phyloP scores from a whole-genome alignment of 2,888 invertebrate species.

The Anticlea derivata region DNA sequence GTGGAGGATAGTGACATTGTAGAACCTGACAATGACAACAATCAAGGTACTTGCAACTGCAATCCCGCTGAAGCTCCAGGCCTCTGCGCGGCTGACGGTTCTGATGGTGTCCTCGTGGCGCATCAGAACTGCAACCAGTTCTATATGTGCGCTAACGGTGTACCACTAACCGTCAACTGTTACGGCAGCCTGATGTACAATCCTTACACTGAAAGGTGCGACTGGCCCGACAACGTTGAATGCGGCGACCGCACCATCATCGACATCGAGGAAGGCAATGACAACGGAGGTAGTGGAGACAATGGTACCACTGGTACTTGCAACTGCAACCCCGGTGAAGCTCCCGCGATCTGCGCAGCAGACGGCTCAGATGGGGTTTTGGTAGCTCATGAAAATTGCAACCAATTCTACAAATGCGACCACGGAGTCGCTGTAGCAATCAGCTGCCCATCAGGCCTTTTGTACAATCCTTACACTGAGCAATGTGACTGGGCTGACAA shows the following conservation, averaged over 20 bases:
- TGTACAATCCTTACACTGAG: slow-evolving; percentile 34
- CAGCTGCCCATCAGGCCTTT: slow-evolving; percentile 17
- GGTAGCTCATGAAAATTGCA: slow-evolving; percentile 47
- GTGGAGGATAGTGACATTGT: neutral
- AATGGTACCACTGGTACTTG: slow-evolving; percentile 9
- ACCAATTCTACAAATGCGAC: slow-evolving; percentile 44
- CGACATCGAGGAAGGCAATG: slow-evolving; percentile 4
- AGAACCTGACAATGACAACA: slow-evolving; percentile 5
- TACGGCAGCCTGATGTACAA: slow-evolving; percentile 25
- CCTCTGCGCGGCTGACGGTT: slow-evolving; percentile 39
- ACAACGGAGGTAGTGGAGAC: slow-evolving; percentile 1
- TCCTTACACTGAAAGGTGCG: slow-evolving; percentile 36
- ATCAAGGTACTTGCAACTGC: slow-evolving; percentile 7
- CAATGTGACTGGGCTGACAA: slow-evolving; percentile 43
- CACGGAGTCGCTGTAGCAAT: slow-evolving; percentile 31
- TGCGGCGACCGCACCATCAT: slow-evolving; percentile 29
- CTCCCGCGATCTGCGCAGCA: slow-evolving; percentile 40
- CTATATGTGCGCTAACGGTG: slow-evolving; percentile 41
- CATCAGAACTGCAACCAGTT: slow-evolving; percentile 48
- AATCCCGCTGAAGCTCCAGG: slow-evolving; percentile 39
- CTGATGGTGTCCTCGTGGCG: slow-evolving; percentile 41
- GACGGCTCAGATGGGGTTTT: slow-evolving; percentile 40
- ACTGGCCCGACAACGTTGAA: slow-evolving; percentile 43
- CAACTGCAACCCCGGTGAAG: slow-evolving; percentile 36
- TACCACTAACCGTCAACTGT: slow-evolving; percentile 27